These are phyloP conservation scores for Rhagonycha fulva DNA, from an alignment of 2,888 invertebrate species.

Conservation along the genomic window DNA sequence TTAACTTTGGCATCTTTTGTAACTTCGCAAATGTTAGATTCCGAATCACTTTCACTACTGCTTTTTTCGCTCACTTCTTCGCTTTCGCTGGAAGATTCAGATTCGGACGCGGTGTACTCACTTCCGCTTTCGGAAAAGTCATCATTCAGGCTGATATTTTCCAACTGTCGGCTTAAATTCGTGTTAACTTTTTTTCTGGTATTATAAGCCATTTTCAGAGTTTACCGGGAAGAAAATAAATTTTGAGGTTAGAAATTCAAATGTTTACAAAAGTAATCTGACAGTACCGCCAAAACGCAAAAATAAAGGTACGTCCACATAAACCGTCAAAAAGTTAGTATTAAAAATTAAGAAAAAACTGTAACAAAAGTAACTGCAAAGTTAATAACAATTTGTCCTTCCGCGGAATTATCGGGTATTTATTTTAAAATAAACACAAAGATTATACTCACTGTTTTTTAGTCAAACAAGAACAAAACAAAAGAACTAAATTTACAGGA, in stretches of 20 bases:
- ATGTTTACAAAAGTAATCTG: background rate
- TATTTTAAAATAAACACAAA: background rate
- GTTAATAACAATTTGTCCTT: too few relatives aligned
- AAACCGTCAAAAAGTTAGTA: background rate
- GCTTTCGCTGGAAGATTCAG: constrained; percentile 19
- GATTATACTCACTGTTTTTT: too few relatives aligned
- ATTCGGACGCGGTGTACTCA: constrained; percentile 52
- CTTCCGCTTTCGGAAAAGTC: constrained; percentile 59
- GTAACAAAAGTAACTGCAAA: too few relatives aligned
- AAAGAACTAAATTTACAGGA: too few relatives aligned
- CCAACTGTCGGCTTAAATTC: background rate
- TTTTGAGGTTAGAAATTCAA: background rate
- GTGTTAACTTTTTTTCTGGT: background rate
- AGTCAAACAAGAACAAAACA: too few relatives aligned
- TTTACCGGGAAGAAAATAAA: background rate
- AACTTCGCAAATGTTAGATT: constrained; percentile 39
- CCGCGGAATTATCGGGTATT: background rate
- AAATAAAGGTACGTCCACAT: background rate
- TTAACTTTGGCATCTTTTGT: constrained; percentile 40
- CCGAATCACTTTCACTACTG: constrained; percentile 45
- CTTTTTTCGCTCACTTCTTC: constrained; percentile 29
- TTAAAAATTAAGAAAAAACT: too few relatives aligned
- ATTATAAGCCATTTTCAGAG: constrained; percentile 7
- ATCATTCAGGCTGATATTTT: background rate
- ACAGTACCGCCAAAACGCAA: background rate